Conservation (phyloP, 2,113 vertebrate genomes). For the Pyrgilauda ruficollis region DNA sequence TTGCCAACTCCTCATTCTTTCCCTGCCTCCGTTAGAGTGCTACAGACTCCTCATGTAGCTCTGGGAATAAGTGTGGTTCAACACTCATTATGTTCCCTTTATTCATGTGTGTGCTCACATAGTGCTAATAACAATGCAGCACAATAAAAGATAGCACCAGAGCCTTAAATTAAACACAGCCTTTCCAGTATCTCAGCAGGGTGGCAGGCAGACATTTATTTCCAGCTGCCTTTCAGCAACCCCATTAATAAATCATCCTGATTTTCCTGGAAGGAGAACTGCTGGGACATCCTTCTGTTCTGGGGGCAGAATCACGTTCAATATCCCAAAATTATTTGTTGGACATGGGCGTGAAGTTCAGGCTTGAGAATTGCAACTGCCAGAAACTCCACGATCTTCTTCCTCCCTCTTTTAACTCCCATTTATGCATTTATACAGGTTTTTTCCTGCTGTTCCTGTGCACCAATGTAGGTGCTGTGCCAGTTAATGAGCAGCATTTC, state of each 20-base stretch:
- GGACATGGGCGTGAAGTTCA: constrained; percentile 15
- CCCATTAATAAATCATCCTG: constrained; percentile 41
- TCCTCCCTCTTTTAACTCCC: background rate
- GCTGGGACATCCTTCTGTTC: constrained; percentile 58
- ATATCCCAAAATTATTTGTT: constrained; percentile 34
- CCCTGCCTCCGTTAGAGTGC: background rate
- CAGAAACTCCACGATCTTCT: background rate
- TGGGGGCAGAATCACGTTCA: constrained; percentile 32
- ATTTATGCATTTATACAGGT: background rate
- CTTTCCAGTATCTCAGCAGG: constrained; percentile 56
- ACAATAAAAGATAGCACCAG: constrained; percentile 47
- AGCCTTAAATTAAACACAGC: constrained; percentile 40
- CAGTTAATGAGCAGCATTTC: background rate
- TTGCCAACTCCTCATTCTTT: background rate
- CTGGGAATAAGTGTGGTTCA: constrained; percentile 48
- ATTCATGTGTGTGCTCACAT: constrained; percentile 32
- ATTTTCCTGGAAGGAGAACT: constrained; percentile 52
- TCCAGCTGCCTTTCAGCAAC: constrained; percentile 63
- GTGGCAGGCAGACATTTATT: constrained; percentile 44
- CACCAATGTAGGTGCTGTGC: background rate
- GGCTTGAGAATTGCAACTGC: background rate
- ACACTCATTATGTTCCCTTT: constrained; percentile 45
- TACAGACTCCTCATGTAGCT: constrained; percentile 17
- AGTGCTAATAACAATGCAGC: constrained; percentile 55
- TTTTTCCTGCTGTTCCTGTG: background rate